These are phyloP conservation scores for Zapus hudsonius DNA, from an alignment of 2,113 vertebrate genomes.

Conservation along the genomic window DNA sequence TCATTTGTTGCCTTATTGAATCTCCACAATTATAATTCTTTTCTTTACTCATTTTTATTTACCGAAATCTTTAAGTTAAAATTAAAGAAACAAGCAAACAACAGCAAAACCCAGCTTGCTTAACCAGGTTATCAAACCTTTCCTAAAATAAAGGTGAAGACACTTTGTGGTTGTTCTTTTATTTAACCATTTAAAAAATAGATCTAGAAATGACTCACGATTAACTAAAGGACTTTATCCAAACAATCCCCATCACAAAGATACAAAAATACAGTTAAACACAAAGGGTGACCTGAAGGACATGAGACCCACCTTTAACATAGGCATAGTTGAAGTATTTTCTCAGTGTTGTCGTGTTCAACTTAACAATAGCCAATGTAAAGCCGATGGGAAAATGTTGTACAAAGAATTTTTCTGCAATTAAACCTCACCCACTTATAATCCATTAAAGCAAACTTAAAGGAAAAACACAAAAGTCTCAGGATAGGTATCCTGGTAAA, in stretches of 20 bases:
- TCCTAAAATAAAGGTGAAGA: slow-evolving; percentile 38
- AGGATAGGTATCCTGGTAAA: slow-evolving; percentile 9
- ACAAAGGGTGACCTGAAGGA: background rate
- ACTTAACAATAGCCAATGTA: slow-evolving; percentile 24
- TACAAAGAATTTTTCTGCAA: slow-evolving; percentile 36
- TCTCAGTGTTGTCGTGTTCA: slow-evolving; percentile 20
- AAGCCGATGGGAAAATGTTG: background rate
- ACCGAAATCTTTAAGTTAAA: background rate
- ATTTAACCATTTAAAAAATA: slow-evolving; percentile 46
- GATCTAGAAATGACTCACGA: background rate
- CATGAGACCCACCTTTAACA: background rate
- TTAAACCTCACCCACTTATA: slow-evolving; percentile 49
- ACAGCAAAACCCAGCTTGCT: background rate
- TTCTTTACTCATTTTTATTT: slow-evolving; percentile 32
- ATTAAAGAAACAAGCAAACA: background rate
- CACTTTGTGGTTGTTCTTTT: slow-evolving; percentile 33
- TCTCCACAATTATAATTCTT: background rate
- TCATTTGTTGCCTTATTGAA: background rate
- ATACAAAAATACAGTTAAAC: background rate
- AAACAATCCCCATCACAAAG: slow-evolving; percentile 45
- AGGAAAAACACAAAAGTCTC: slow-evolving; percentile 27
- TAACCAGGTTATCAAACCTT: background rate
- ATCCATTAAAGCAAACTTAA: slow-evolving; percentile 53
- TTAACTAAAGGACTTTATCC: slow-evolving; percentile 43
- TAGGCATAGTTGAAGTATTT: slow-evolving; percentile 10